These are phyloP conservation scores for Ficedula albicollis DNA, from an alignment of 2,797 vertebrate genomes.

Conservation along the genomic window DNA sequence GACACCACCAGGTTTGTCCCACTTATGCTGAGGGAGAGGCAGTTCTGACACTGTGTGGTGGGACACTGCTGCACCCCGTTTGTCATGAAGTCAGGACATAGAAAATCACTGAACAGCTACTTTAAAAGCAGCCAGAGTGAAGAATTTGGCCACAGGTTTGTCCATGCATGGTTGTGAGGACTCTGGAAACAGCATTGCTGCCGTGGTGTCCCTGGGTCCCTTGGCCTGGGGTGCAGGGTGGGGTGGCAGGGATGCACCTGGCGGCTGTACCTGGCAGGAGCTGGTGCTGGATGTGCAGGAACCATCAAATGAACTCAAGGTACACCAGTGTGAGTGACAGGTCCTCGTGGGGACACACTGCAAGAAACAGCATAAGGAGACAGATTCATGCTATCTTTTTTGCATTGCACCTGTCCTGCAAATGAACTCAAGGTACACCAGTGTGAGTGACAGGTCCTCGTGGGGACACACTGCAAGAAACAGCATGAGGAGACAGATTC, in stretches of 20 bases:
- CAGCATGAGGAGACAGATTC: rapidly evolving
- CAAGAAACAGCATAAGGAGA: background rate
- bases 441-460: background rate
- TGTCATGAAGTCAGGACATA: background rate
- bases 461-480: background rate
- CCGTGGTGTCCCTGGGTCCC: background rate
- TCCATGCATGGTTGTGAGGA: background rate
- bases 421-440: background rate
- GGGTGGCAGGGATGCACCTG: rapidly evolving
- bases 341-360: background rate
- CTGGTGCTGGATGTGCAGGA: background rate
- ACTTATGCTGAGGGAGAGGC: background rate
- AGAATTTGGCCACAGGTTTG: background rate
- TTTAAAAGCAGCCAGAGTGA: background rate
- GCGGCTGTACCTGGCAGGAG: background rate
- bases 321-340: background rate
- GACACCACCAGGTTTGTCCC: background rate
- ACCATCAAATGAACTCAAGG: background rate
- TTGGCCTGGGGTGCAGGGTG: background rate
- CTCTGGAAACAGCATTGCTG: background rate
- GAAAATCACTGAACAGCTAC: background rate
- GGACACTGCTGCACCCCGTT: rapidly evolving
- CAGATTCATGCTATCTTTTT: background rate
- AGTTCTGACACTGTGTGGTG: background rate
- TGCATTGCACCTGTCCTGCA: too few relatives aligned